Evolutionary conservation across 1,140 invertebrate species (phyloP).

Genomic region (Acromyrmex heyeri): DNA sequence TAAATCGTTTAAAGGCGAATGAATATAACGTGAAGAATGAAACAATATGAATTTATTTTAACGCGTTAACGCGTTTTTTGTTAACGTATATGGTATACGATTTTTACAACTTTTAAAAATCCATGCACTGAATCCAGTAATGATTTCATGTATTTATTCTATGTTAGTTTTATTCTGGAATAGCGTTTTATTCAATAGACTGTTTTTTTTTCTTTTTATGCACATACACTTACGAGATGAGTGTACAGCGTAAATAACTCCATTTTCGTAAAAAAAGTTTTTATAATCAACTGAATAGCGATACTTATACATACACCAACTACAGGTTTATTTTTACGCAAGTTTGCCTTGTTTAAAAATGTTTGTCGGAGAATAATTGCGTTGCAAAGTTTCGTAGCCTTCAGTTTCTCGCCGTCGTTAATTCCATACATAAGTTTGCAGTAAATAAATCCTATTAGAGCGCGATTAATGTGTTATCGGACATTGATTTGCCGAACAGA

Average conservation of each 20-base stretch:
- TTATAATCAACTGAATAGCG: conserved; percentile 47
- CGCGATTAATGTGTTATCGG: neutral
- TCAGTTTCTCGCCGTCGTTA: conserved; percentile 25
- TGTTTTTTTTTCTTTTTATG: neutral
- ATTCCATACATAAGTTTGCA: neutral
- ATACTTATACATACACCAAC: conserved; percentile 30
- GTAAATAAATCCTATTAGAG: conserved; percentile 12
- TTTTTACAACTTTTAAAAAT: conserved; percentile 18
- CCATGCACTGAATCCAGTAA: neutral
- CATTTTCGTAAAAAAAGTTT: conserved; percentile 35
- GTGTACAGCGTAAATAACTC: neutral
- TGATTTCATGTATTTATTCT: neutral
- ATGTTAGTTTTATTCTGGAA: neutral
- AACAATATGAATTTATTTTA: conserved; percentile 13
- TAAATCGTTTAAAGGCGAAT: conserved; percentile 18
- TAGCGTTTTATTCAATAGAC: conserved; percentile 23
- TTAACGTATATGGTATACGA: neutral
- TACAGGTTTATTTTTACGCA: conserved; percentile 17
- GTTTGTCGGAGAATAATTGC: conserved; percentile 11
- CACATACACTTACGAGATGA: neutral
- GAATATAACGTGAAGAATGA: conserved; percentile 3
- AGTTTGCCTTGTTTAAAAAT: conserved; percentile 35
- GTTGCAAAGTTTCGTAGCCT: neutral
- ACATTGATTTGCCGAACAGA: neutral
- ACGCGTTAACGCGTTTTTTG: neutral